phyloP scores from a whole-genome alignment of 64 coral and sea anemone genomes.

The Anthopleura sola region DNA sequence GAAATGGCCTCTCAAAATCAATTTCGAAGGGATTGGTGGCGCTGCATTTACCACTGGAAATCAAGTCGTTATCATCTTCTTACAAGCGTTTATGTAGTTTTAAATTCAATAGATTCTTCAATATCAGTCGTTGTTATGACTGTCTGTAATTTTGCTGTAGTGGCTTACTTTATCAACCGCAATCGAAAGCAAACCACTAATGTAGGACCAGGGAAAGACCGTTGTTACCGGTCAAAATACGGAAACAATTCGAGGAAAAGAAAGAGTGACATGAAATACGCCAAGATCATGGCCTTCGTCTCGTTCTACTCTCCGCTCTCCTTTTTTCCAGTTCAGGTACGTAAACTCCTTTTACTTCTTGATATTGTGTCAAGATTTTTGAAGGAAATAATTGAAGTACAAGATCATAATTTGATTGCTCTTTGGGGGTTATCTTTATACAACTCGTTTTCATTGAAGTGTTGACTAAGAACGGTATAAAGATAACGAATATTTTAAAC shows the following conservation, averaged over 20 bases:
- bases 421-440: too few relatives aligned
- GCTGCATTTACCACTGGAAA: constrained; percentile 12
- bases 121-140: neutral
- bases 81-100: neutral
- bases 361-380: too few relatives aligned
- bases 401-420: too few relatives aligned
- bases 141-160: constrained; percentile 7
- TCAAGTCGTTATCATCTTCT: neutral
- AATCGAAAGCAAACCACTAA: neutral
- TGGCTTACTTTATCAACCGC: constrained; percentile 23
- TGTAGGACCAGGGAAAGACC: neutral
- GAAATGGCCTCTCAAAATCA: neutral
- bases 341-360: neutral
- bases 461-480: too few relatives aligned
- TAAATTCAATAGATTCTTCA: neutral
- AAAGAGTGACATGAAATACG: constrained; percentile 29
- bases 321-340: constrained; percentile 3
- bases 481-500: too few relatives aligned
- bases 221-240: neutral
- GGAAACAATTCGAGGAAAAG: neutral
- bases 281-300: constrained; percentile 13
- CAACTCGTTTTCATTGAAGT: too few relatives aligned
- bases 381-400: too few relatives aligned
- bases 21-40: neutral
- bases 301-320: constrained; percentile 15